These are phyloP conservation scores for Embiotoca jacksoni DNA, from an alignment of 2,113 vertebrate genomes.

Conservation along the genomic window DNA sequence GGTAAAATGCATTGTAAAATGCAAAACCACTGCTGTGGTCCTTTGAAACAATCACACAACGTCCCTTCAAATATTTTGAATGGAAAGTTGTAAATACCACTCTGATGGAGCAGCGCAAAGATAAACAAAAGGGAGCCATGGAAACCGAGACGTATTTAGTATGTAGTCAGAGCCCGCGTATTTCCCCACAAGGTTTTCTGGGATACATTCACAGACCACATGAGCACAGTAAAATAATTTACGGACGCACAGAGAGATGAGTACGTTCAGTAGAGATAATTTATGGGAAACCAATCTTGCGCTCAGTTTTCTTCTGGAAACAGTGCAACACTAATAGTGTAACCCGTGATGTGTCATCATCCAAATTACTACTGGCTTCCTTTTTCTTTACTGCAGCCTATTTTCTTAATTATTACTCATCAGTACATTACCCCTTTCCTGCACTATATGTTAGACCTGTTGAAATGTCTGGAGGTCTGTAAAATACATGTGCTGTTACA, in stretches of 20 bases:
- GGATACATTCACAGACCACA: slow-evolving; percentile 28
- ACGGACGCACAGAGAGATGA: slow-evolving; percentile 35
- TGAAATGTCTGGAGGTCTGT: not conserved
- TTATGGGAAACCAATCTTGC: slow-evolving; percentile 24
- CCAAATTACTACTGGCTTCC: not conserved
- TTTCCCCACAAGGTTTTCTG: slow-evolving; percentile 39
- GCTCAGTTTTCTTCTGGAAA: slow-evolving; percentile 22
- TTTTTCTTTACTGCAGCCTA: not conserved
- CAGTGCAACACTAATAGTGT: slow-evolving; percentile 2
- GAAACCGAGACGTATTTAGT: slow-evolving; percentile 53
- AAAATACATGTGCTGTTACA: not conserved
- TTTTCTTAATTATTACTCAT: slow-evolving; percentile 19
- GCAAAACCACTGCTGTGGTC: slow-evolving; percentile 4
- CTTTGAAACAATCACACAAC: slow-evolving; percentile 23
- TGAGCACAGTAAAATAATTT: slow-evolving; percentile 39
- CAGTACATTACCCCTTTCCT: slow-evolving; percentile 1
- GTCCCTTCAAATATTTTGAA: slow-evolving; percentile 48
- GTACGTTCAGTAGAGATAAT: slow-evolving; percentile 17
- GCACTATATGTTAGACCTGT: not conserved
- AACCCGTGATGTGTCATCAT: slow-evolving; percentile 28
- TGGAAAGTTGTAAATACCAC: slow-evolving; percentile 52
- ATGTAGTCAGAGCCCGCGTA: slow-evolving; percentile 35
- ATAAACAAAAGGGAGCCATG: slow-evolving; percentile 48
- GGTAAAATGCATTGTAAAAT: slow-evolving; percentile 14
- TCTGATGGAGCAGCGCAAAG: slow-evolving; percentile 34